Percentiles rank a stretch among this genome's conserved stretches.
Evolutionary conservation across 30 jellyfish, hydroid and myxozoan species (phyloP).

Genomic region (Chrysaora quinquecirrha): DNA sequence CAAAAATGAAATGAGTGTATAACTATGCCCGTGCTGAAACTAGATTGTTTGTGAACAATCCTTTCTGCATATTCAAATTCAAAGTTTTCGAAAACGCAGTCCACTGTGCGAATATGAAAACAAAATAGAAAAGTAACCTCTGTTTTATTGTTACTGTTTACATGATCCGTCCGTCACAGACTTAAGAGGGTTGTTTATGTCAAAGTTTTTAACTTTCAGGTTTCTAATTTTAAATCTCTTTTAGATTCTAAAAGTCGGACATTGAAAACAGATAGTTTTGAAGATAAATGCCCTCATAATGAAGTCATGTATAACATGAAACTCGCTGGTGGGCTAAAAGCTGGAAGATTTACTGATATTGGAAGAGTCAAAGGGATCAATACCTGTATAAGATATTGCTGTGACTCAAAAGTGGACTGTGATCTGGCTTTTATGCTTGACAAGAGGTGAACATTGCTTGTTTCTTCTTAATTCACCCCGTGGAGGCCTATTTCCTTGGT

Average conservation of each 20-base stretch:
- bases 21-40: too few species aligned
- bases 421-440: constrained; percentile 99
- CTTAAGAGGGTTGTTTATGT: too few species aligned
- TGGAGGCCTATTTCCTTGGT: background rate
- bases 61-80: too few species aligned
- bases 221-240: background rate
- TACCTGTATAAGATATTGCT: constrained; percentile 90
- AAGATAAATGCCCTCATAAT: constrained; percentile 91
- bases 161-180: too few species aligned
- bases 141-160: too few species aligned
- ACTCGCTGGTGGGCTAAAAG: constrained; percentile 94
- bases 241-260: constrained; percentile 76
- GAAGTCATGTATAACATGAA: constrained; percentile 95
- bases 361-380: constrained; percentile 90
- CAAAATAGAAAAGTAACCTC: too few species aligned
- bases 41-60: too few species aligned
- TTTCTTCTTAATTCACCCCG: background rate
- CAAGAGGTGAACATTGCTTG: constrained; percentile 60
- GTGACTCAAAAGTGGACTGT: constrained; percentile 90
- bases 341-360: constrained; percentile 96
- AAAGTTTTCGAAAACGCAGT: too few species aligned
- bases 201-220: too few species aligned
- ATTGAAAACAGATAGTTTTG: constrained; percentile 77
- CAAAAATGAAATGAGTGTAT: too few species aligned
- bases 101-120: too few species aligned